Conservation (phyloP, 2,797 vertebrate species). For the Poeciliopsis gracilis region DNA sequence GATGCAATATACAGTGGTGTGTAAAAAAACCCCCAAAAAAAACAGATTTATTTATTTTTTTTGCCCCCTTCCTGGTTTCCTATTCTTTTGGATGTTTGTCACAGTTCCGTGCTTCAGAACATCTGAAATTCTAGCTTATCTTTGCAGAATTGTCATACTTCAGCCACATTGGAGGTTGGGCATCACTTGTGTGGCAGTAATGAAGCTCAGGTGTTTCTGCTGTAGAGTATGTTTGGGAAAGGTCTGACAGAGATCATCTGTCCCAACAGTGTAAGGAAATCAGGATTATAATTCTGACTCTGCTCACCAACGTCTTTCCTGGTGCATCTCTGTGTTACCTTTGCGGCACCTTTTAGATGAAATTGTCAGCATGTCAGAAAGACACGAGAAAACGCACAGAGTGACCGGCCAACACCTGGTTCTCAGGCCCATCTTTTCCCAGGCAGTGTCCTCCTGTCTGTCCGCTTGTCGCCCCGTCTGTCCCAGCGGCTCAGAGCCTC, state of each 20-base stretch:
- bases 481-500: slow-evolving; percentile 64
- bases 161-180: no score
- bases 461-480: slow-evolving; percentile 49
- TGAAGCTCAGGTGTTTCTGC: background rate
- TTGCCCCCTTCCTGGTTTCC: no score
- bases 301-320: background rate
- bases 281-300: background rate
- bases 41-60: no score
- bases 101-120: no score
- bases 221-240: background rate
- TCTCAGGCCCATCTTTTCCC: slow-evolving; percentile 53
- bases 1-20: background rate
- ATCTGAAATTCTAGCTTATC: no score
- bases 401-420: slow-evolving; percentile 44
- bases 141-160: no score
- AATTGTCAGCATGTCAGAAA: slow-evolving; percentile 44
- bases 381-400: slow-evolving; percentile 28
- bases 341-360: slow-evolving; percentile 37
- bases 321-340: slow-evolving; percentile 16
- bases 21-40: no score
- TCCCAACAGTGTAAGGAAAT: background rate
- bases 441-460: slow-evolving; percentile 66
- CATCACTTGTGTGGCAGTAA: no score
- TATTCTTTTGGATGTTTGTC: no score
- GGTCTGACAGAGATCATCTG: background rate